Conservation (phyloP, 1,140 invertebrate genomes). For the Drosophila burlai region DNA sequence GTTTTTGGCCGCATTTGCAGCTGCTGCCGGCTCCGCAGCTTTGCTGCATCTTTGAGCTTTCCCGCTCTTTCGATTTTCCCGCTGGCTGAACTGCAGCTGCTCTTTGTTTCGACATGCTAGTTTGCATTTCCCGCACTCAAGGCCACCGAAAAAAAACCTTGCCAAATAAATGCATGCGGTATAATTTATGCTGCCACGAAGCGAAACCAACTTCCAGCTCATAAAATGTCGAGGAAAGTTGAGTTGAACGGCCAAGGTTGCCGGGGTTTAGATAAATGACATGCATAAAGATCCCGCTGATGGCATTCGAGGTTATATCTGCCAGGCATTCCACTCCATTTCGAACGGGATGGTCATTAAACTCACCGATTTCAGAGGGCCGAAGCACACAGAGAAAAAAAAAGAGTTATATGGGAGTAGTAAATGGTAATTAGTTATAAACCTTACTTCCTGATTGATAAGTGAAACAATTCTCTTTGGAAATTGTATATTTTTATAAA, state of each 20-base stretch:
- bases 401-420: too few relatives aligned
- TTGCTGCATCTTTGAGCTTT: slow-evolving; percentile 58
- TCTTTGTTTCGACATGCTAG: slow-evolving; percentile 48
- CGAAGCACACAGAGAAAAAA: neutral
- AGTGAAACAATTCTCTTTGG: too few relatives aligned
- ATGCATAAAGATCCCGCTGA: slow-evolving; percentile 37
- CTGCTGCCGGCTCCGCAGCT: slow-evolving; percentile 5
- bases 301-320: slow-evolving; percentile 21
- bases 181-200: slow-evolving; percentile 63
- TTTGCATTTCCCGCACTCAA: slow-evolving; percentile 56
- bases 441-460: too few relatives aligned
- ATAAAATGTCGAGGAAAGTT: slow-evolving; percentile 53
- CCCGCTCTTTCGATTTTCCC: slow-evolving; percentile 21
- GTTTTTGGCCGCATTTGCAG: slow-evolving; percentile 15
- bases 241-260: slow-evolving; percentile 59
- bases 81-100: slow-evolving; percentile 39
- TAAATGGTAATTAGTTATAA: too few relatives aligned
- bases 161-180: slow-evolving; percentile 47
- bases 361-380: neutral
- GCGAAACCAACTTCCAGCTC: slow-evolving; percentile 56
- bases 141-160: slow-evolving; percentile 18
- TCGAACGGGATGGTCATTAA: slow-evolving; percentile 6
- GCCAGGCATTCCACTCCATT: slow-evolving; percentile 17
- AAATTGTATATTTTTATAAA: too few relatives aligned
- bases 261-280: slow-evolving; percentile 37